Evolutionary conservation across 2,113 vertebrate genomes (phyloP).

Genomic region (Halcyon malimbica): DNA sequence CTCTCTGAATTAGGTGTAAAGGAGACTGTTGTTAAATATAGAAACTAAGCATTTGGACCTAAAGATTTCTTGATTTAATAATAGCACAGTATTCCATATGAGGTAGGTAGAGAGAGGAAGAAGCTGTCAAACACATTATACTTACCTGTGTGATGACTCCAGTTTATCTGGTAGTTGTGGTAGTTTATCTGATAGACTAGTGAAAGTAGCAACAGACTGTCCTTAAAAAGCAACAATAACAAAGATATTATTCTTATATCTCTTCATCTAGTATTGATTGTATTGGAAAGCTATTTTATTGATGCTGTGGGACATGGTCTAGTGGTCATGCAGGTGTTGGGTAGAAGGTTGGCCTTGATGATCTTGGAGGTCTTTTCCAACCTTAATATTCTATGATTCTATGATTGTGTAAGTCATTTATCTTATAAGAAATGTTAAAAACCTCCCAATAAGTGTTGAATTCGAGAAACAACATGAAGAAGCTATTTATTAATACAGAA

Average conservation of each 20-base stretch:
- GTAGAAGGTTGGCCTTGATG: no score
- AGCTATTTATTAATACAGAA: constrained; percentile 61
- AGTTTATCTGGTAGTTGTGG: neutral
- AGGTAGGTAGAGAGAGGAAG: neutral
- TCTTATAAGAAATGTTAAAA: constrained; percentile 42
- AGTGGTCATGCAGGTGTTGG: no score
- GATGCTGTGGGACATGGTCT: no score
- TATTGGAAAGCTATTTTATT: neutral
- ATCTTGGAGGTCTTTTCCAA: no score
- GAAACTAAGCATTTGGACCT: neutral
- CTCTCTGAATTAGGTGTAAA: neutral
- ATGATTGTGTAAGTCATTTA: neutral
- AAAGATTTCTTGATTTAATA: neutral
- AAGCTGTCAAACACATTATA: neutral
- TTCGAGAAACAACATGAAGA: constrained; percentile 50
- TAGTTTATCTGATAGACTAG: neutral
- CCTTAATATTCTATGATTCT: no score
- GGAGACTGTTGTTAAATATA: neutral
- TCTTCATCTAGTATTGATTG: neutral
- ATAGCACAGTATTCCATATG: neutral
- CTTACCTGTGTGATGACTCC: neutral
- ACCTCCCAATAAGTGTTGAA: neutral
- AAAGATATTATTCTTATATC: neutral
- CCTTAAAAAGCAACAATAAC: neutral
- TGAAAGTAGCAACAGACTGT: neutral